phyloP scores from a whole-genome alignment of 2,113 vertebrate genomes.

The Sapajus apella region DNA sequence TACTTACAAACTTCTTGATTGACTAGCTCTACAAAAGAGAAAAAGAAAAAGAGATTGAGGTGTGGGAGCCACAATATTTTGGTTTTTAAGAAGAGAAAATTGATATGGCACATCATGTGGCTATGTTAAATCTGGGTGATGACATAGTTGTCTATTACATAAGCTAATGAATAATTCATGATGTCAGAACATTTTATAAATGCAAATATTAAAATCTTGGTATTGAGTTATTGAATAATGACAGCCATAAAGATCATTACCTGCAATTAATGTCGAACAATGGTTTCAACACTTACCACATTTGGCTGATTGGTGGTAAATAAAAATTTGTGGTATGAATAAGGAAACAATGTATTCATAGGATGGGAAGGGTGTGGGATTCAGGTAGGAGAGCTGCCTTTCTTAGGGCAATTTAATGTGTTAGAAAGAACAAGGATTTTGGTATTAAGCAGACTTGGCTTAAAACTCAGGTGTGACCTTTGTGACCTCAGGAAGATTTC shows the following conservation, averaged over 20 bases:
- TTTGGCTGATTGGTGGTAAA: conserved; percentile 37
- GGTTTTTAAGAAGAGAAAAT: conserved; percentile 12
- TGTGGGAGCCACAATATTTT: background rate
- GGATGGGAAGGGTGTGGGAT: background rate
- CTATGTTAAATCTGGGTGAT: conserved; percentile 28
- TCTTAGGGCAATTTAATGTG: background rate
- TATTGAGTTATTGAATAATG: conserved; percentile 42
- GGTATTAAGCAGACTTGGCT: background rate
- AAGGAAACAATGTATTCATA: conserved; percentile 18
- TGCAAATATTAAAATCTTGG: conserved; percentile 49
- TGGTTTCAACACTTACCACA: background rate
- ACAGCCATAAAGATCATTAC: conserved; percentile 45
- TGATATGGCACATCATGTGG: background rate
- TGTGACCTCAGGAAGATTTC: background rate
- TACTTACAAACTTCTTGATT: background rate
- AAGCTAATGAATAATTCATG: conserved; percentile 49
- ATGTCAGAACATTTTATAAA: conserved; percentile 30
- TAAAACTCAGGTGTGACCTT: background rate
- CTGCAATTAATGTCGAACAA: conserved; percentile 48
- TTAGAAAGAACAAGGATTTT: background rate
- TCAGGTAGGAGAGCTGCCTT: background rate
- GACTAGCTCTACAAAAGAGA: background rate
- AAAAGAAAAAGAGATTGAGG: background rate
- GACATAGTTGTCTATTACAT: background rate
- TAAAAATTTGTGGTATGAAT: conserved; percentile 4